Evolutionary conservation across 2,888 invertebrate species (phyloP), one percentile per base, ranked within the genome.

Genomic region (Apamea sordens): DNA sequence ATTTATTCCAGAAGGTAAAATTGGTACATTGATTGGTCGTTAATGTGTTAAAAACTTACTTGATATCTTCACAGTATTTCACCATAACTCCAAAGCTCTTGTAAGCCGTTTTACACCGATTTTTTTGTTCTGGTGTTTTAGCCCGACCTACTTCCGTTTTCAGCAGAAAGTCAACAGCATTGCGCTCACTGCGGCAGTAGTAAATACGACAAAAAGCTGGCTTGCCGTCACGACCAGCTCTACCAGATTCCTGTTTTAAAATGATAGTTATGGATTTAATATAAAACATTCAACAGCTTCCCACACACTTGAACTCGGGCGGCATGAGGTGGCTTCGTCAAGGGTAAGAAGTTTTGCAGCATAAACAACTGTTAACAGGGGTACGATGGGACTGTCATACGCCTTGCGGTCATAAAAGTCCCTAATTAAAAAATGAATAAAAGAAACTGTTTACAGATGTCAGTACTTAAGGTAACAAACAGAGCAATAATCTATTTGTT

Each of bases 221-320:
- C 89, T 98, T 98, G 0, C 99, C 99, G 95, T 99, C 99, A 87
- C 99, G 97, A 0, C 99, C 99, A 18, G 99, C 99, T 92, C 99
- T 97, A 1, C 99, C 99, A 0, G 99, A 99, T 96, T 99, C 99
- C 97, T 99, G 98, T 71, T 76, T 61, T 56, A 68, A 56, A 80
- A 82, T 65, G 13, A 68, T 24, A 11, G 5, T 24, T 56, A 8
- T 67, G 7, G 6, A 65, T 65, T 59, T 21, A 59, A 72, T 41
- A 28, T 18, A 59, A 59, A 63, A 77, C 2, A 65, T 41, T 41
- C n/a, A 64, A 41, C 41, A 50, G 18, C 36, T 70, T 28, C 18
- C 28, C 7, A 65, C 7, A 44, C 21, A 32, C 10, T 53, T 21
- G 32, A 28, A 21, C 41, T 63, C 2, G 0, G n/a, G 70, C 4